Evolutionary conservation across 35 echinoderm and acorn worm species (phyloP).

Genomic region (Ptychodera flava): DNA sequence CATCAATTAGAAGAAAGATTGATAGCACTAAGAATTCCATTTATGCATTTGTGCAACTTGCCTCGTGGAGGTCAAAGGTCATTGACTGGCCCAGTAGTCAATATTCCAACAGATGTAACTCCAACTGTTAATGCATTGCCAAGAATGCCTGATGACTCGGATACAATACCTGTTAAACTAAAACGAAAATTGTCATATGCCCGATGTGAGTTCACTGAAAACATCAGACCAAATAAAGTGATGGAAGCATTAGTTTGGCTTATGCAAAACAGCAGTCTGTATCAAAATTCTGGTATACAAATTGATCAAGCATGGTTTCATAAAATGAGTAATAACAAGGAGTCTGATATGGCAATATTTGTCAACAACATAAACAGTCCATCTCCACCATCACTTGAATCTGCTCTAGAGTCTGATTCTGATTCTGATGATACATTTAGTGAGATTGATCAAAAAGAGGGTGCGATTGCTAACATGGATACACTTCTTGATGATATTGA

Average conservation of each 20-base stretch:
- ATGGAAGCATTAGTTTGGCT: no score
- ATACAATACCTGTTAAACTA: no score
- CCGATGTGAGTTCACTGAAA: no score
- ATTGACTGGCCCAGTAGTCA: background rate
- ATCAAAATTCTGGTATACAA: background rate
- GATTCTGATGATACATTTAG: slow-evolving; percentile 2
- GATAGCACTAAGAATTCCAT: background rate
- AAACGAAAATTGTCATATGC: no score
- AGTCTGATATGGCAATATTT: slow-evolving; percentile 31
- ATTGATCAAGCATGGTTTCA: slow-evolving; percentile 14
- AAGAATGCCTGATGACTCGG: no score
- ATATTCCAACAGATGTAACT: background rate
- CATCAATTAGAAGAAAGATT: background rate
- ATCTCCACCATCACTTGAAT: no score
- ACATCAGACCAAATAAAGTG: no score
- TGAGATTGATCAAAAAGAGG: no score
- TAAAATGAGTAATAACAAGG: slow-evolving; percentile 5
- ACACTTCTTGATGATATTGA: no score
- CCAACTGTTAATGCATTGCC: background rate
- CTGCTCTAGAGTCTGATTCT: slow-evolving; percentile 4
- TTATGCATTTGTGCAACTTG: background rate
- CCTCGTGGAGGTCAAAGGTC: background rate
- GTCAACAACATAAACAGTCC: slow-evolving; percentile 10
- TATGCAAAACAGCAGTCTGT: no score
- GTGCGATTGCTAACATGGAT: no score